These are phyloP conservation scores for Halichoeres trimaculatus DNA, from an alignment of 2,113 vertebrate genomes.

Conservation along the genomic window DNA sequence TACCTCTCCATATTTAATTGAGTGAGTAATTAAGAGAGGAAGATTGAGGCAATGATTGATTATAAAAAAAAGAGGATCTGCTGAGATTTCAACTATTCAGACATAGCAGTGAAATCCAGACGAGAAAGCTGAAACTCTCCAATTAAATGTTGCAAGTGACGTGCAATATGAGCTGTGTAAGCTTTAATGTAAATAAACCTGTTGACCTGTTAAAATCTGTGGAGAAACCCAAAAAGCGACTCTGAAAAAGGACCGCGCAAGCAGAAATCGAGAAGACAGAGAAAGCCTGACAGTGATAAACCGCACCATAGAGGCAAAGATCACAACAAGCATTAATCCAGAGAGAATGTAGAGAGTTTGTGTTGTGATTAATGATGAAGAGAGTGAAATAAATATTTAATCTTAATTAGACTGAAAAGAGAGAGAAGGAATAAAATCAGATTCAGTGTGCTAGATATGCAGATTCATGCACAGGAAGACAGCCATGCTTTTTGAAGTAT, in stretches of 20 bases:
- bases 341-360: not conserved
- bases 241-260: not conserved
- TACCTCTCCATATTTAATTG: conserved; percentile 48
- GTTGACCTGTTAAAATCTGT: not conserved
- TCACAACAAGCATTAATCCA: not conserved
- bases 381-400: not conserved
- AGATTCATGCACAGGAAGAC: not conserved
- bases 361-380: conserved; percentile 25
- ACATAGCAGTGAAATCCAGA: not conserved
- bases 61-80: conserved; percentile 5
- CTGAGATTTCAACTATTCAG: conserved; percentile 1
- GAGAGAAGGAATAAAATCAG: not conserved
- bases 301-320: not conserved
- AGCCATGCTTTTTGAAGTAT: too few relatives aligned
- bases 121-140: not conserved
- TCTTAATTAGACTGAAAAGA: conserved; percentile 6
- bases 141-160: not conserved
- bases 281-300: not conserved
- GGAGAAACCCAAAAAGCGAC: not conserved
- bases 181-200: not conserved
- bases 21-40: conserved; percentile 30
- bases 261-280: not conserved
- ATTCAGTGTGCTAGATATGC: too few relatives aligned
- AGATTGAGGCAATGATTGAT: conserved; percentile 8
- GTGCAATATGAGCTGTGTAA: not conserved